Base-by-base conservation (phyloP, 2,888 invertebrate species). In the Doris montereyensis region DNA sequence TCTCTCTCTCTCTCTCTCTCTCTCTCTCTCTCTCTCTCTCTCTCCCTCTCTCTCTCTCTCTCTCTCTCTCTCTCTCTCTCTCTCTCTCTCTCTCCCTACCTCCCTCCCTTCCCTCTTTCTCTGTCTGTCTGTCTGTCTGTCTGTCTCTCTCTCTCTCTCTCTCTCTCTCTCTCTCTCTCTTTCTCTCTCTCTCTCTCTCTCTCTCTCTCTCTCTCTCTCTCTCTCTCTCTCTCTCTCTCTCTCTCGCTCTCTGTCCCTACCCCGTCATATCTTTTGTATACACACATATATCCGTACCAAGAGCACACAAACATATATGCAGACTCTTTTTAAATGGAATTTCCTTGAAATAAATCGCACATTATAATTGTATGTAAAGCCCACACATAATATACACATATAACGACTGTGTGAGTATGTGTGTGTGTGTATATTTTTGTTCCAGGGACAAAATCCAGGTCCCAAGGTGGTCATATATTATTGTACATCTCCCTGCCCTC, bases 401-500 rank as follows among this genome's bases (percentile, higher is more conserved):
- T n/a, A n/a, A n/a, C n/a, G 26, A 57, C 17, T 32, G 62, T 74
- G 62, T 60, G 74, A 60, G 75, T 26, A 32, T 58, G 58, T 75
- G 62, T 62, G 60, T 62, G 32, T 32, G 62, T 71, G 71, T 71
- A 17, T 41, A 41, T 41, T 17, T 41, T 41, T 41, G 52, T 17
- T 17, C 17, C 17, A 41, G 81, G 8, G 81, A 81, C 32, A 82
- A 82, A 72, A 82, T 84, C 68, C 79, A 79, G n/a, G 79, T 84
- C 2, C 84, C 83, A n/a, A n/a, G n/a, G n/a, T n/a, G n/a, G n/a
- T n/a, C n/a, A n/a, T n/a, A n/a, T n/a, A n/a, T n/a, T n/a, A 71
- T 76, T 84, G 21, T 84, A 84, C 79, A 84, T 84, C 74, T 82
- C 82, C 35, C 75, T 83, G 1, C 84, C 84, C 1, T 83, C 84